Conservation (phyloP, 2,888 invertebrate species). For the Spisula subtruncata region DNA sequence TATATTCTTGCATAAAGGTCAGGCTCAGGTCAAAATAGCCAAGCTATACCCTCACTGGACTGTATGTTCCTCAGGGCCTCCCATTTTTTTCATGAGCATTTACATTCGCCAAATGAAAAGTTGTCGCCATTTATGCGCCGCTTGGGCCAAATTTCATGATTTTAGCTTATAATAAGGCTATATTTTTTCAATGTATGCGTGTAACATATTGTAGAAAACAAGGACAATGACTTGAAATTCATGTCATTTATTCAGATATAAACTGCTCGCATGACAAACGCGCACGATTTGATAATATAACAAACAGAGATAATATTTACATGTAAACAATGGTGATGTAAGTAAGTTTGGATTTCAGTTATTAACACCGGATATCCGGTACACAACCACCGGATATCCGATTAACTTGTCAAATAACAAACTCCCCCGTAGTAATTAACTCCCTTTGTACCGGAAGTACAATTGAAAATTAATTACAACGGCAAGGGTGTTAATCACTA, state of each 20-base stretch:
- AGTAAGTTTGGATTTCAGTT: background rate
- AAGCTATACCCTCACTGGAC: no score
- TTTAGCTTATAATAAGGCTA: no score
- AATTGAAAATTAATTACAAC: background rate
- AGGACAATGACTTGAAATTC: background rate
- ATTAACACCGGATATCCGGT: constrained; percentile 5
- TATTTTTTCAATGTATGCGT: no score
- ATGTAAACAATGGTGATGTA: background rate
- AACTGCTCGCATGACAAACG: background rate
- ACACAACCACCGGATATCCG: background rate
- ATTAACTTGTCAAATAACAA: background rate
- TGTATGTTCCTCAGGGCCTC: no score
- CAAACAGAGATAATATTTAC: background rate
- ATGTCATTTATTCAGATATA: constrained; percentile 3
- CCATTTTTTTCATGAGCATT: no score
- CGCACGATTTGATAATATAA: background rate
- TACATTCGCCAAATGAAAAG: no score
- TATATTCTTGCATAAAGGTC: no score
- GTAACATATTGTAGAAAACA: no score
- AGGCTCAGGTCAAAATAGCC: no score
- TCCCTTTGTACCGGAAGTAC: no score
- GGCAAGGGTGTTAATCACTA: background rate
- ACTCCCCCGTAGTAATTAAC: background rate
- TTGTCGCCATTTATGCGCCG: no score
- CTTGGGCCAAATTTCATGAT: no score